A percentile compares a stretch with the other conserved stretches of the same genome.
These are phyloP conservation scores for Sacculina carcini DNA, from an alignment of 2,888 invertebrate genomes.

Conservation along the genomic window DNA sequence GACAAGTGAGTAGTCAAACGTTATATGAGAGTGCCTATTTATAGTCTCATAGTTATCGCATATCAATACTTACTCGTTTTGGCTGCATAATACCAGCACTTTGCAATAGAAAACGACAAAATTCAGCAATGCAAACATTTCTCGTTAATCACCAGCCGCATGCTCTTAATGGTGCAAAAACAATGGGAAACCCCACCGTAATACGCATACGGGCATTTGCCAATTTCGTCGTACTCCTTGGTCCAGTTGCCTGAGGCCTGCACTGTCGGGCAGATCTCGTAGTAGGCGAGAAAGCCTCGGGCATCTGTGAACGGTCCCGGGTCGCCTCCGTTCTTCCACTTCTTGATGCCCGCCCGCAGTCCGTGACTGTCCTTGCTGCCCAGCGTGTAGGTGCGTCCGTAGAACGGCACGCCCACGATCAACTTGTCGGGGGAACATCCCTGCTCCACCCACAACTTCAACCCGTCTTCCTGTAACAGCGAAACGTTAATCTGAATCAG, in stretches of 20 bases:
- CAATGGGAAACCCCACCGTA: conserved; percentile 27
- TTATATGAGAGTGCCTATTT: too few relatives aligned
- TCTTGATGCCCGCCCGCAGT: conserved; percentile 61
- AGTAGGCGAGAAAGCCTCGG: conserved; percentile 42
- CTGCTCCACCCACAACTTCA: conserved; percentile 61
- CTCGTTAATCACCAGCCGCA: background rate
- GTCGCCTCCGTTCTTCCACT: conserved; percentile 38
- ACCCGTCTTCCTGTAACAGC: conserved; percentile 44
- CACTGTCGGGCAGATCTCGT: conserved; percentile 55
- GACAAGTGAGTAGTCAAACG: too few relatives aligned
- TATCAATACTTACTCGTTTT: too few relatives aligned
- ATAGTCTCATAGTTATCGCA: too few relatives aligned
- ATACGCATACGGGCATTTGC: conserved; percentile 58
- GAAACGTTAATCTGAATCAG: conserved; percentile 15
- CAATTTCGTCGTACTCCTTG: conserved; percentile 51
- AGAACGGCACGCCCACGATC: conserved; percentile 63
- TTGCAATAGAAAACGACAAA: too few relatives aligned
- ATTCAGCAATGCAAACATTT: too few relatives aligned
- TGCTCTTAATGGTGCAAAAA: background rate
- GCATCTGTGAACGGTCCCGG: conserved; percentile 22
- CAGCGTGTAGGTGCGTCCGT: conserved; percentile 55
- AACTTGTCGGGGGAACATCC: conserved; percentile 58
- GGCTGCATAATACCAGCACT: too few relatives aligned
- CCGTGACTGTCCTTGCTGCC: conserved; percentile 32
- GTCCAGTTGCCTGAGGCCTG: conserved; percentile 46